A percentile compares a stretch with the other conserved stretches of the same genome.
Conservation (phyloP, 2,797 vertebrate genomes). For the Pangasius macronema region DNA sequence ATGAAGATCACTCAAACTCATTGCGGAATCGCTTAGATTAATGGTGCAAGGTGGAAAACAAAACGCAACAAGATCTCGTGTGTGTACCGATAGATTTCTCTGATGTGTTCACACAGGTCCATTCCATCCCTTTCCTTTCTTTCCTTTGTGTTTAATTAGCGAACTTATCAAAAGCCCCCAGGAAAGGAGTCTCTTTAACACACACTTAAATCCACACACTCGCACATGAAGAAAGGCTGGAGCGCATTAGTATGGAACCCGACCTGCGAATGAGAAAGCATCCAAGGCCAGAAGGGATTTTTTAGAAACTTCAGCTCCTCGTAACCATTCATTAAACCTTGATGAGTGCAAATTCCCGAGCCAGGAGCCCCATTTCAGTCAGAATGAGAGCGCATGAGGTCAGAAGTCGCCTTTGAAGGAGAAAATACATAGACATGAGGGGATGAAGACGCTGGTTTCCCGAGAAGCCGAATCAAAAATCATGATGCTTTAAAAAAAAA, state of each 20-base stretch:
- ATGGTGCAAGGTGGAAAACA: neutral
- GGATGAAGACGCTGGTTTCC: neutral
- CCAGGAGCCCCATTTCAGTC: constrained; percentile 27
- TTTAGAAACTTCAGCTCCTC: constrained; percentile 55
- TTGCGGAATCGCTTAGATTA: neutral
- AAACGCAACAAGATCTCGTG: neutral
- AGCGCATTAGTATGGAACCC: constrained; percentile 44
- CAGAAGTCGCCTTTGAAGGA: constrained; percentile 5
- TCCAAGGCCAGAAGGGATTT: constrained; percentile 51
- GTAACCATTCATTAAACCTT: constrained; percentile 58
- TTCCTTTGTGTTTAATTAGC: constrained; percentile 64
- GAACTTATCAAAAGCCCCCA: constrained; percentile 38
- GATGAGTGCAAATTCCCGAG: constrained; percentile 49
- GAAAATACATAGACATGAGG: neutral
- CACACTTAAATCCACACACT: constrained; percentile 5
- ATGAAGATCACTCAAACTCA: neutral
- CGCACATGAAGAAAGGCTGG: constrained; percentile 1
- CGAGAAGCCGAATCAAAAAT: neutral
- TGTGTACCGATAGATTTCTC: constrained; percentile 5
- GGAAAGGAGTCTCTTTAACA: neutral
- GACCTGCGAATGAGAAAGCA: constrained; percentile 29
- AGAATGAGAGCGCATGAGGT: neutral
- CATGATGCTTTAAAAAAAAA: neutral
- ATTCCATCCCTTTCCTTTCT: constrained; percentile 46
- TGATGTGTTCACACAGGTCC: constrained; percentile 31